Base-by-base conservation (phyloP, 2,888 invertebrate species). In the Mamestra brassicae region DNA sequence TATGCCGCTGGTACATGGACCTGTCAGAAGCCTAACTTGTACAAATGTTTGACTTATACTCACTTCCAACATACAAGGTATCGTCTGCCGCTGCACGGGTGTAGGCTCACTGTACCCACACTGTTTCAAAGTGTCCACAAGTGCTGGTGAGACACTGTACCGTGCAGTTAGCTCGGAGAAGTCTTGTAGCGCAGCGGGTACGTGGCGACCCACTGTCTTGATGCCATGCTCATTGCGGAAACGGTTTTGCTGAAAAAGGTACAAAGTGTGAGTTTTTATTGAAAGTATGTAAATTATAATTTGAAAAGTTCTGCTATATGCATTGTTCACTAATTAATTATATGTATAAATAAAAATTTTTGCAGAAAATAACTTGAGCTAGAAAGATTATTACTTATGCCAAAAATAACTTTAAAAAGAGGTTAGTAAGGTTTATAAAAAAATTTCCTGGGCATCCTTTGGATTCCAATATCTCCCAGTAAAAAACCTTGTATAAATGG, bases 31-130 rank as follows among this genome's bases (percentile, higher is more conserved):
- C 13, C 11, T 47, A 47, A 13, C 13, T 47, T 47, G 47, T 13
- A 3, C 3, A 47, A 47, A 47, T 15, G 17, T 13, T 13, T 38
- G 17, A 42, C 10, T 4, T 0, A 15, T 50, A 88, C 90, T 91
- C 90, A 98, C 98, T 95, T 98, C 97, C 70, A 99, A 92, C 98
- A 99, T 98, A 76, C 98, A 97, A 2, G 99, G 99, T 84, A 99
- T 97, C 0, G 99, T 98, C 94, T 99, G 99, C 97, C 99, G 98
- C 95, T 99, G 99, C 87, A 99, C 98, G 0, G 99, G 98, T 0
- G 99, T 99, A 0, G 99, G 99, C 71, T 97, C 97, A 0, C 94
- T 91, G 88, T 98, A 99, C 0, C 98, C 98, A 88, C 97, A 97
- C 72, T 97, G 96, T 42, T 92, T 94, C 8, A 99, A 95, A 83